Conservation (phyloP, 2,888 invertebrate species). For the Apantesis nais region DNA sequence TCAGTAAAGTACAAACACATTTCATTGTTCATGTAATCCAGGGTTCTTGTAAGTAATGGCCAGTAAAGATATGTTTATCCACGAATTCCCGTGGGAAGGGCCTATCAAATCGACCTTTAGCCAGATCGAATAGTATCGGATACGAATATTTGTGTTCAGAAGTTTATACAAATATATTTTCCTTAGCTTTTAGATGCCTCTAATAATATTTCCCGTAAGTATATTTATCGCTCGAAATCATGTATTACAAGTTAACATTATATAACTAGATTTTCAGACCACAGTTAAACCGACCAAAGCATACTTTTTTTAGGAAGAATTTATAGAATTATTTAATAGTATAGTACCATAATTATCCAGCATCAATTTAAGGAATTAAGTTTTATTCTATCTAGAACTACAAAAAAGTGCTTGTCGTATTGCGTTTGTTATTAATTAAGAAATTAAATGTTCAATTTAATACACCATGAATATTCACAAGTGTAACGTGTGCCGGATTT, state of each 20-base stretch:
- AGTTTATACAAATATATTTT: background rate
- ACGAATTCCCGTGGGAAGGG: background rate
- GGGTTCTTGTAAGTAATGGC: background rate
- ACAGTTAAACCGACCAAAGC: too few relatives aligned
- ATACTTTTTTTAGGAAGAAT: too few relatives aligned
- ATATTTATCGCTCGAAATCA: background rate
- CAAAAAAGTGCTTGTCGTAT: too few relatives aligned
- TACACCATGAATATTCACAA: constrained; percentile 36
- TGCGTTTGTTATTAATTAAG: too few relatives aligned
- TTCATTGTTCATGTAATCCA: background rate
- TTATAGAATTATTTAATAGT: too few relatives aligned
- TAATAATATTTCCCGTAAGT: background rate
- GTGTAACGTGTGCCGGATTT: constrained; percentile 8
- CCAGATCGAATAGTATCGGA: background rate
- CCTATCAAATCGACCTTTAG: background rate
- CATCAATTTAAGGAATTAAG: too few relatives aligned
- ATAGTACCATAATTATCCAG: too few relatives aligned
- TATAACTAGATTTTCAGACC: background rate
- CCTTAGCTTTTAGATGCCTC: background rate
- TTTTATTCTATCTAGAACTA: too few relatives aligned
- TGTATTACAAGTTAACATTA: background rate
- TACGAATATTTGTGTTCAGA: background rate
- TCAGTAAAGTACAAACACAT: background rate
- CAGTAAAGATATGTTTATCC: background rate
- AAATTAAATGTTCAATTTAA: constrained; percentile 22